Evolutionary conservation across 2,113 vertebrate genomes (phyloP), one percentile per base, ranked within the genome.

Genomic region (Centropus bengalensis): DNA sequence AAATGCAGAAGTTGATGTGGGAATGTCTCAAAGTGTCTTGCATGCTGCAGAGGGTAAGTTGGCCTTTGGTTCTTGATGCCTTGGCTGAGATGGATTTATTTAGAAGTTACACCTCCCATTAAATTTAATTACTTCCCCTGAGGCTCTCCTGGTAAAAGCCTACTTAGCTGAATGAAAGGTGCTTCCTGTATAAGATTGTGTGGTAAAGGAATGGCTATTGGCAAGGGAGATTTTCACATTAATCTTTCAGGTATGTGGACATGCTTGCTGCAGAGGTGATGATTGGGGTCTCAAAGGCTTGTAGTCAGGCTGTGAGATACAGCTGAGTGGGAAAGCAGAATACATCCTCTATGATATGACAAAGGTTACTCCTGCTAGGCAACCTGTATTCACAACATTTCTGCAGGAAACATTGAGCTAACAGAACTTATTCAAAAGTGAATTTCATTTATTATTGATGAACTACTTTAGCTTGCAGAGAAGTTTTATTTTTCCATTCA

Each of bases 101-200:
- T 55, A 87, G 64, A 51, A 88, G 36, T 51, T 32, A 58, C 9
- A 0, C n/a, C 30, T 74, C n/a, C n/a, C 20, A 18, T 73, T 73
- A 42, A 33, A 56, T 79, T 83, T 83, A 94, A 94, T 95, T 81
- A 30, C 73, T 88, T 82, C 42, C 30, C 75, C 32, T 40, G 78
- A 32, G 80, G 67, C 21, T 69, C 6, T 74, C 5, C 33, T 91
- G 84, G 26, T 28, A 20, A 67, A 74, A 54, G 15, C 59, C 55
- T 85, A 5, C 33, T 77, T 74, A 42, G 12, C 1, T 64, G 45
- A 20, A 32, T 14, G 45, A 45, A 59, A 52, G n/a, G 33, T n/a
- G 38, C 20, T 14, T 67, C 28, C 44, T 44, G 14, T 18, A 63
- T 58, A 8, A 6, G 69, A 68, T 28, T 15, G 7, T n/a, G 22